Evolutionary conservation across 2,888 invertebrate genomes (phyloP).

Genomic region (Coremacera marginata): DNA sequence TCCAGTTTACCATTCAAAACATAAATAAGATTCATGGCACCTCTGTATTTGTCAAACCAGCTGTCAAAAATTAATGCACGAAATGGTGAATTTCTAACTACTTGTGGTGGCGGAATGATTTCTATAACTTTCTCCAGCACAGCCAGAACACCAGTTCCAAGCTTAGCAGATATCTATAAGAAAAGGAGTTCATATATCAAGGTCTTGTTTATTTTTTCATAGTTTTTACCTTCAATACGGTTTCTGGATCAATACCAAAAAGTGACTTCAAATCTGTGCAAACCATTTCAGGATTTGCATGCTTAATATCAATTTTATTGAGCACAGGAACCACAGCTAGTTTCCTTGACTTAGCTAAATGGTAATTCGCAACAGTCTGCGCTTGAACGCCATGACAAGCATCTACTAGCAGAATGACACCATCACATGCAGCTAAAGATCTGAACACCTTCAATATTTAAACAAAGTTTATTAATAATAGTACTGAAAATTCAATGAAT

Average conservation of each 20-base stretch:
- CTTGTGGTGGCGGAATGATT: conserved; percentile 81
- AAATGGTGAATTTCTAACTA: conserved; percentile 74
- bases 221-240: conserved; percentile 78
- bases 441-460: conserved; percentile 75
- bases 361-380: conserved; percentile 97
- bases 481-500: not conserved
- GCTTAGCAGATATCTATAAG: conserved; percentile 86
- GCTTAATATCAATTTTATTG: conserved; percentile 96
- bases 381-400: conserved; percentile 97
- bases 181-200: not conserved
- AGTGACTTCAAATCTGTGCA: conserved; percentile 82
- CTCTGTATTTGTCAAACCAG: conserved; percentile 91
- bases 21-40: conserved; percentile 82
- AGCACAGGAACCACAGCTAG: conserved; percentile 90
- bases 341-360: conserved; percentile 86
- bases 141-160: conserved; percentile 84
- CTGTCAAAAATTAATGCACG: conserved; percentile 92
- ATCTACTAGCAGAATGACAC: conserved; percentile 93
- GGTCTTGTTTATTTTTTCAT: not conserved
- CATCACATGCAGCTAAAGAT: conserved; percentile 93
- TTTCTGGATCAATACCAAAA: conserved; percentile 82
- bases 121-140: conserved; percentile 84
- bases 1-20: conserved; percentile 82
- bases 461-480: not conserved
- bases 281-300: conserved; percentile 88